These are phyloP conservation scores for Lepisosteus osseus DNA, from an alignment of 2,113 vertebrate genomes.

Conservation along the genomic window DNA sequence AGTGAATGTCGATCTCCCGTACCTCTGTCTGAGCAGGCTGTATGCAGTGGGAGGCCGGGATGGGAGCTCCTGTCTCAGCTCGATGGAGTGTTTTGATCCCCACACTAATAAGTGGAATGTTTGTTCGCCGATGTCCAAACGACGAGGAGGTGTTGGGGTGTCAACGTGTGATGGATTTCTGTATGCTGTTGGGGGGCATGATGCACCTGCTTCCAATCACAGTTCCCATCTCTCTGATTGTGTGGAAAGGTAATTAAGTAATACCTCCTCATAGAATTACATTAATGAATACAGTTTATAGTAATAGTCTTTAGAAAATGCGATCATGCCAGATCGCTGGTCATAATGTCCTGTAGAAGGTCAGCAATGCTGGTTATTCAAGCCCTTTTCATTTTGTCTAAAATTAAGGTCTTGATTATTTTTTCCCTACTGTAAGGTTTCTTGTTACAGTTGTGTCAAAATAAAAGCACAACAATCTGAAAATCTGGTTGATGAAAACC, in stretches of 20 bases:
- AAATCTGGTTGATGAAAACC: no score
- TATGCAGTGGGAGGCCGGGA: constrained; percentile 76
- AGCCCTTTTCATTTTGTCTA: no score
- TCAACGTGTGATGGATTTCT: constrained; percentile 88
- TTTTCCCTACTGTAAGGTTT: no score
- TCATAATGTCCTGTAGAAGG: no score
- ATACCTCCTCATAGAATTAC: neutral
- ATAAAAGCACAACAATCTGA: no score
- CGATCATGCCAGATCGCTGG: no score
- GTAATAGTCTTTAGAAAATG: no score
- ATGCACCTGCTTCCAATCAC: constrained; percentile 90
- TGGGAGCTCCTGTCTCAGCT: constrained; percentile 74
- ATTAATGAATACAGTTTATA: no score
- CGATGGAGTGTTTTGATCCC: constrained; percentile 76
- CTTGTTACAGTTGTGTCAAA: no score
- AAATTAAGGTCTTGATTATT: no score
- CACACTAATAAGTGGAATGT: constrained; percentile 76
- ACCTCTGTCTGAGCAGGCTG: constrained; percentile 46
- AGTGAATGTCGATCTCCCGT: no score
- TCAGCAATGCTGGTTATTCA: no score
- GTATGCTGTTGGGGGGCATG: constrained; percentile 89
- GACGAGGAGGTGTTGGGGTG: constrained; percentile 88
- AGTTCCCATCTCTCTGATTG: constrained; percentile 89
- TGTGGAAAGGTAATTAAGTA: constrained; percentile 78
- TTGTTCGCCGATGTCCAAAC: constrained; percentile 81